These are phyloP conservation scores for Diaprepes abbreviatus DNA, from an alignment of 2,888 invertebrate genomes.

Conservation along the genomic window DNA sequence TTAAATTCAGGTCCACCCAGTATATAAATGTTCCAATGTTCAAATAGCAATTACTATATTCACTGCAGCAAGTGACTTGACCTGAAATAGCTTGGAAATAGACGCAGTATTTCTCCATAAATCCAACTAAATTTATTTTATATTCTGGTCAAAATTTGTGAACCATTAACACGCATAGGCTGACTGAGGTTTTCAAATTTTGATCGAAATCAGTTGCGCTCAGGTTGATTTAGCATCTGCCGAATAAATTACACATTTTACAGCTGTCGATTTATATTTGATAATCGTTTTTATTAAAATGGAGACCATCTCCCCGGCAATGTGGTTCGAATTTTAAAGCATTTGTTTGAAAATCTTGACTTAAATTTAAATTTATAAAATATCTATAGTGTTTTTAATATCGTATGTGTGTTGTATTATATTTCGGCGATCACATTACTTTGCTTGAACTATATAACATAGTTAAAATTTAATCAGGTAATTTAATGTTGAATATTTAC, in stretches of 20 bases:
- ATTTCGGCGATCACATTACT: background rate
- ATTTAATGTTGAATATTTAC: no score
- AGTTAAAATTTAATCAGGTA: no score
- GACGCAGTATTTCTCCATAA: background rate
- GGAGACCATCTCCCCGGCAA: background rate
- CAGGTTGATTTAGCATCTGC: conserved; percentile 18
- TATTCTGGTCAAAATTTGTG: conserved; percentile 15
- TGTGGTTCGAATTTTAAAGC: background rate
- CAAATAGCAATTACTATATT: no score
- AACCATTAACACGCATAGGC: conserved; percentile 1
- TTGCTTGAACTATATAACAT: background rate
- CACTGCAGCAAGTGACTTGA: background rate
- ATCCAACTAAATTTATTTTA: background rate
- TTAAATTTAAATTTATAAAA: background rate
- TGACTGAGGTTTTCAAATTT: conserved; percentile 21
- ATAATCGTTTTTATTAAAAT: conserved; percentile 15
- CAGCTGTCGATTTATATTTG: conserved; percentile 23
- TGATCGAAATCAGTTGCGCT: conserved; percentile 18
- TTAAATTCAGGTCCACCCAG: no score
- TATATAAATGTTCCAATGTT: no score
- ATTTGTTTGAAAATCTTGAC: background rate
- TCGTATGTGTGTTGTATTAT: background rate
- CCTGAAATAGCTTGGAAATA: background rate
- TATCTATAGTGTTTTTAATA: background rate
- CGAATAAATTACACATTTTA: conserved; percentile 25